phyloP scores from a whole-genome alignment of 1,140 invertebrate genomes.

The Sinonovacula constricta region DNA sequence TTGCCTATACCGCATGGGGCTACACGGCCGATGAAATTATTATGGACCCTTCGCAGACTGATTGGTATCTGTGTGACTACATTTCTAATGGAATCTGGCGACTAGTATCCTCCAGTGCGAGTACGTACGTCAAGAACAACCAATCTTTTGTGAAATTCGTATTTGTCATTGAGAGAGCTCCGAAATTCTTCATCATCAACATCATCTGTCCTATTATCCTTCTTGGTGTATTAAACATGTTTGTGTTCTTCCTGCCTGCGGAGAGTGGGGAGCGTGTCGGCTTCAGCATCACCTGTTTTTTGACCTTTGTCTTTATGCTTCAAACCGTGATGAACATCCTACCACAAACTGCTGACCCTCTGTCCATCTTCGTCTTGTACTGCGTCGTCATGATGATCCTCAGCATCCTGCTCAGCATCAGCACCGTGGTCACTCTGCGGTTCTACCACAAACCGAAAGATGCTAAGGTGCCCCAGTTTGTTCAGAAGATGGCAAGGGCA shows the following conservation, averaged over 20 bases:
- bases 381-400: slow-evolving; percentile 28
- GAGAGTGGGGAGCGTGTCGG: slow-evolving; percentile 20
- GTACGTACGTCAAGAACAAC: background rate
- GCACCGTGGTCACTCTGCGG: slow-evolving; percentile 31
- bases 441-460: slow-evolving; percentile 14
- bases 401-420: slow-evolving; percentile 8
- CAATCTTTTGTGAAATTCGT: slow-evolving; percentile 18
- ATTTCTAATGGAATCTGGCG: slow-evolving; percentile 29
- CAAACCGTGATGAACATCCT: slow-evolving; percentile 20
- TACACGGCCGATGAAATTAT: slow-evolving; percentile 2
- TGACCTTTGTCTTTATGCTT: slow-evolving; percentile 32
- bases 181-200: slow-evolving; percentile 21
- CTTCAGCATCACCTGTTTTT: slow-evolving; percentile 24
- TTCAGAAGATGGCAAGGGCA: too few relatives aligned
- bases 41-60: slow-evolving; percentile 12
- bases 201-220: slow-evolving; percentile 33
- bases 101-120: slow-evolving; percentile 2
- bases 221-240: slow-evolving; percentile 3
- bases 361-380: slow-evolving; percentile 36
- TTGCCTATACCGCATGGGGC: slow-evolving; percentile 15
- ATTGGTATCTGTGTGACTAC: slow-evolving; percentile 19
- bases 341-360: slow-evolving; percentile 16
- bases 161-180: slow-evolving; percentile 13
- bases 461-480: slow-evolving; percentile 5
- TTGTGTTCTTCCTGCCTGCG: slow-evolving; percentile 48